Evolutionary conservation across 1,140 invertebrate species (phyloP).

Genomic region (Megathymus violae): DNA sequence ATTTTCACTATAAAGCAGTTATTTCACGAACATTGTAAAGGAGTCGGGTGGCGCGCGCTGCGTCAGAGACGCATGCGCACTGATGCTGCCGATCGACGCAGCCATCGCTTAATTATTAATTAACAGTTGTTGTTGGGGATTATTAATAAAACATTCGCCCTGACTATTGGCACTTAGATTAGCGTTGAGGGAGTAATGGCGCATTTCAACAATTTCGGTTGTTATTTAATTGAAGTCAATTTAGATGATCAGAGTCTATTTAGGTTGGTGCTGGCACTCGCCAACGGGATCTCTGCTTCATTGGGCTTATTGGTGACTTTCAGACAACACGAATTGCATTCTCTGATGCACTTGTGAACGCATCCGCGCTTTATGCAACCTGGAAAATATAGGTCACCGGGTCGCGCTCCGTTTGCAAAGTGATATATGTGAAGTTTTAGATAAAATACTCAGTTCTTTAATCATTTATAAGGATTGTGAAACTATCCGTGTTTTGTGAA

Average conservation of each 20-base stretch:
- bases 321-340: constrained; percentile 82
- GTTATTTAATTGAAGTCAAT: constrained; percentile 84
- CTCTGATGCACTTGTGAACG: constrained; percentile 74
- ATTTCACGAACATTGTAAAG: background rate
- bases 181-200: constrained; percentile 82
- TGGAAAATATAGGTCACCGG: constrained; percentile 53
- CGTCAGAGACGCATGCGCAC: constrained; percentile 50
- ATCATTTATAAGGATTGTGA: background rate
- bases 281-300: constrained; percentile 82
- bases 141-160: constrained; percentile 83
- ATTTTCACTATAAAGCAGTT: background rate
- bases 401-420: constrained; percentile 9
- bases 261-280: constrained; percentile 82
- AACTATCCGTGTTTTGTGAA: background rate
- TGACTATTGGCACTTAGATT: constrained; percentile 83
- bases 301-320: constrained; percentile 84
- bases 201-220: constrained; percentile 84
- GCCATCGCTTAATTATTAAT: constrained; percentile 78
- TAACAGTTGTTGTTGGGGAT: constrained; percentile 76
- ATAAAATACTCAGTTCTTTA: background rate
- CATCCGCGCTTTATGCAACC: constrained; percentile 60
- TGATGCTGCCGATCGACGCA: constrained; percentile 60
- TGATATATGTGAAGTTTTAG: constrained; percentile 4
- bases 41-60: constrained; percentile 30
- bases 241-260: constrained; percentile 84